These are phyloP conservation scores for Ceyx margarethae DNA, from an alignment of 2,113 vertebrate species.

Conservation along the genomic window DNA sequence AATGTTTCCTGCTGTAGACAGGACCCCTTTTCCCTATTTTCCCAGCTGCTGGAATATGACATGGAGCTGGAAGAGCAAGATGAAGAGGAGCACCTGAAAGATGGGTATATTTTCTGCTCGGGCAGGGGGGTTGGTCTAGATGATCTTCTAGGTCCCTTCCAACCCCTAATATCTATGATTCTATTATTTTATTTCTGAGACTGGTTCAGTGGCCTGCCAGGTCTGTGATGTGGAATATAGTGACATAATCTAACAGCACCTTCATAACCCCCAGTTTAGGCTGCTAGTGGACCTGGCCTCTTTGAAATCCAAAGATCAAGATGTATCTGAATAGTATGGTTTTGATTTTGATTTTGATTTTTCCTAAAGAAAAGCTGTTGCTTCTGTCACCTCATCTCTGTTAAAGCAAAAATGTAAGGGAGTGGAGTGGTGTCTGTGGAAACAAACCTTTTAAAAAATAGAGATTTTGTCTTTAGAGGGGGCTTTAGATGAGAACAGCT, in stretches of 20 bases:
- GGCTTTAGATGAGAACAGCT: neutral
- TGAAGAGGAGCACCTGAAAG: neutral
- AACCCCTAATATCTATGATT: too few relatives aligned
- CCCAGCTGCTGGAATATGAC: neutral
- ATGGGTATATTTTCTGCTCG: neutral
- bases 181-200: neutral
- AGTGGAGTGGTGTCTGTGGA: neutral
- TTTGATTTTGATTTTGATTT: neutral
- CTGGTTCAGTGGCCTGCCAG: neutral
- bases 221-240: neutral
- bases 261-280: neutral
- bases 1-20: neutral
- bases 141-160: too few relatives aligned
- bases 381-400: neutral
- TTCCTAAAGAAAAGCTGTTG: neutral
- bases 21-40: neutral
- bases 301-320: neutral
- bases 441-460: neutral
- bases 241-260: neutral
- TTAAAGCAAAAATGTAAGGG: neutral
- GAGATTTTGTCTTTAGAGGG: neutral
- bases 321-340: accelerated
- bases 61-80: neutral
- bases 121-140: too few relatives aligned
- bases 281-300: neutral